A percentile compares a stretch with the other conserved stretches of the same genome.
Evolutionary conservation across 2,113 vertebrate species (phyloP).

Genomic region (Spheniscus mendiculus): DNA sequence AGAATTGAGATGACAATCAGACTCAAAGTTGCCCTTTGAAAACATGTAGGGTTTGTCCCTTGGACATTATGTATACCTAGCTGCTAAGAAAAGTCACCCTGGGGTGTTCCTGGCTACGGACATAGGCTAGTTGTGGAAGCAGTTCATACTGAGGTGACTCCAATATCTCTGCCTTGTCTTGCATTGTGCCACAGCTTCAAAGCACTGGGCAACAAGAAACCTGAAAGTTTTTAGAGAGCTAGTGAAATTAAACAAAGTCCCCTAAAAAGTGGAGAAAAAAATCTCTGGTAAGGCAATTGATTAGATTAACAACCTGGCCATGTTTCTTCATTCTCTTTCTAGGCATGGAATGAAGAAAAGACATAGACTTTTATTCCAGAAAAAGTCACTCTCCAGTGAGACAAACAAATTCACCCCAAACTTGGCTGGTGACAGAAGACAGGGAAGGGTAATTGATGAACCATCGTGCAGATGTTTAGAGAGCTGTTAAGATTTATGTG

Average conservation of each 20-base stretch:
- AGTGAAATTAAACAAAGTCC: not conserved
- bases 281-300: not conserved
- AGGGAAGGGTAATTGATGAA: not conserved
- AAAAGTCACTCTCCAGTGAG: not conserved
- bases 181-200: not conserved
- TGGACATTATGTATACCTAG: not conserved
- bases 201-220: not conserved
- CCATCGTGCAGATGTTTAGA: not conserved
- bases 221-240: not conserved
- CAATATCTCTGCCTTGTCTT: not conserved
- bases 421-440: not conserved
- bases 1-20: not conserved
- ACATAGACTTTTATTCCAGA: not conserved
- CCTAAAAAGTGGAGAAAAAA: not conserved
- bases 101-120: not conserved
- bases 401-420: not conserved
- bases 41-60: not conserved
- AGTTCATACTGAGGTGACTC: not conserved
- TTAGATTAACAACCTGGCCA: not conserved
- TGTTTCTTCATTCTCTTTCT: not conserved
- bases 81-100: not conserved
- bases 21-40: not conserved
- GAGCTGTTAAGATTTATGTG: not conserved
- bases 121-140: not conserved
- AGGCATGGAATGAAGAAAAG: not conserved